These are phyloP conservation scores for Anomalospiza imberbis DNA, from an alignment of 2,797 vertebrate genomes.

Conservation along the genomic window DNA sequence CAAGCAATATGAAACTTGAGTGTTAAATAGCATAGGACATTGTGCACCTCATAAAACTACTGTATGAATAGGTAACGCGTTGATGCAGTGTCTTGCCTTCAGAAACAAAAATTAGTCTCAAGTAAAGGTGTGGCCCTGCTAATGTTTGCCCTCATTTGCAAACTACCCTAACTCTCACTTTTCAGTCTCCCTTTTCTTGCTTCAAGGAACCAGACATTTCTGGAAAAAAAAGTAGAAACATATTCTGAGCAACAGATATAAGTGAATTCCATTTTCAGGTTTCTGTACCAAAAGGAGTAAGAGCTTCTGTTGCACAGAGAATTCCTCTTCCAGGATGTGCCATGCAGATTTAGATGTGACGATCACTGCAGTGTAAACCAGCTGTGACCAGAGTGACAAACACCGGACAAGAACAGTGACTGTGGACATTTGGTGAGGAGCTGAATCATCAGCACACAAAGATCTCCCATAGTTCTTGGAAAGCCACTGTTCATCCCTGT, in stretches of 20 bases:
- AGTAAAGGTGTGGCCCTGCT: background rate
- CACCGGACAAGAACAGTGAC: fast-evolving
- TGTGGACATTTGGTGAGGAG: background rate
- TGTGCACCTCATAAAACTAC: background rate
- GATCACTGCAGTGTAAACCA: background rate
- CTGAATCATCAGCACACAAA: background rate
- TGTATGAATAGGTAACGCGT: background rate
- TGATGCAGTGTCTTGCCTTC: background rate
- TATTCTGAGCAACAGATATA: background rate
- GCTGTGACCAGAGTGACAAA: background rate
- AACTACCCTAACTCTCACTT: background rate
- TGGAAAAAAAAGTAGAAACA: background rate
- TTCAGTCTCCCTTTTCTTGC: background rate
- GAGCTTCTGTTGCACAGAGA: background rate
- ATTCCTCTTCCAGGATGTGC: background rate
- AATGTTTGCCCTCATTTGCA: background rate
- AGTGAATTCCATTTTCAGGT: background rate
- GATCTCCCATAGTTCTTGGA: background rate
- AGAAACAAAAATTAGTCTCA: background rate
- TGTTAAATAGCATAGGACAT: background rate
- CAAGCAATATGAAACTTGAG: background rate
- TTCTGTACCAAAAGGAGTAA: background rate
- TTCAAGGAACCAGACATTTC: background rate
- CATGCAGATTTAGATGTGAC: background rate
- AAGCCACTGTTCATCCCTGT: background rate